phyloP scores from a whole-genome alignment of 1,140 invertebrate species.

The Mercenaria mercenaria region DNA sequence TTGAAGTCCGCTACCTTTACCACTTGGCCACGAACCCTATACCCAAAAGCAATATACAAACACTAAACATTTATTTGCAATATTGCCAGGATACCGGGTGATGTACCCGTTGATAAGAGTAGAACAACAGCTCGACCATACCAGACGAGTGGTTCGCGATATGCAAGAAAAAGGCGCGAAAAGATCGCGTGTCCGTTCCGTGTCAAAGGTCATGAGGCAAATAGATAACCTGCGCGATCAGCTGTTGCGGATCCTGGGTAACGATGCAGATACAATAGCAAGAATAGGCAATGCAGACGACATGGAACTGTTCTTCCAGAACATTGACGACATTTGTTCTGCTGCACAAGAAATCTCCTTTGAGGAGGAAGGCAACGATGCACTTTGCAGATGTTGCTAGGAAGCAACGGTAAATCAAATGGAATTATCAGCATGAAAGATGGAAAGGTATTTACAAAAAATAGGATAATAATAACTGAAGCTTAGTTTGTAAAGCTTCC shows the following conservation, averaged over 20 bases:
- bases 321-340: neutral
- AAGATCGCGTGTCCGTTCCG: neutral
- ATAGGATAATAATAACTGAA: neutral
- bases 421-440: neutral
- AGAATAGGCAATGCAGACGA: neutral
- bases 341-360: neutral
- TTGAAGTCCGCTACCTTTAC: no score
- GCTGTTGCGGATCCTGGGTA: neutral
- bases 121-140: neutral
- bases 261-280: neutral
- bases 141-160: neutral
- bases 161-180: slow-evolving; percentile 29
- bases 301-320: neutral
- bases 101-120: neutral
- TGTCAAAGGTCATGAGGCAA: slow-evolving; percentile 22
- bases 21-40: no score
- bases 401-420: neutral
- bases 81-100: neutral
- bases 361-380: neutral
- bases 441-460: neutral
- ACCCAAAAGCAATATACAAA: no score
- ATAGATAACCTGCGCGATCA: neutral
- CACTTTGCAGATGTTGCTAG: neutral
- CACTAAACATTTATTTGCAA: no score
- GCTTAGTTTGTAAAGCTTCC: no score